A percentile compares a stretch with the other conserved stretches of the same genome.
These are phyloP conservation scores for Poecile montanus DNA, from an alignment of 2,797 vertebrate genomes.

Conservation along the genomic window DNA sequence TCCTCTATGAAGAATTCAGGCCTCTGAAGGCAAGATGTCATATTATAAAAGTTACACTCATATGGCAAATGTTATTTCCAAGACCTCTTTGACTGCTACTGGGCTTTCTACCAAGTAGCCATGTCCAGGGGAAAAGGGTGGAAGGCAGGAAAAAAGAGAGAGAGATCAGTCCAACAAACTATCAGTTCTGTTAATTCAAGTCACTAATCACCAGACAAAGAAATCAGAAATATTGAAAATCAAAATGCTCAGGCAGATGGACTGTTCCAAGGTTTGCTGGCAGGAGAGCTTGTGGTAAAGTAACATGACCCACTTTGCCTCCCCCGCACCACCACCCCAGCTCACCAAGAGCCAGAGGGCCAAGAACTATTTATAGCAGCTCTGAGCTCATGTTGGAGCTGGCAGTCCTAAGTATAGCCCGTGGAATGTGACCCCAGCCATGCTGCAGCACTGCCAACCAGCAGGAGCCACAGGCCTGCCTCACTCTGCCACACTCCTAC, in stretches of 20 bases:
- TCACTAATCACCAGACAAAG: neutral
- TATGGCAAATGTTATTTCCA: neutral
- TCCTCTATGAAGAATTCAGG: neutral
- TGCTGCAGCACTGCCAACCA: neutral
- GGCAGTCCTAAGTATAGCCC: conserved; percentile 73
- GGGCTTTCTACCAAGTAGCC: neutral
- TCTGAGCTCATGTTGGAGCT: conserved; percentile 61
- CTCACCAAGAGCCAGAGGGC: conserved; percentile 40
- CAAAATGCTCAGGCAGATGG: neutral
- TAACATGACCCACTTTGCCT: conserved; percentile 43
- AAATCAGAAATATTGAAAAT: conserved; percentile 1
- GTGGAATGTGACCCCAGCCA: conserved; percentile 48
- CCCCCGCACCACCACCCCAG: neutral
- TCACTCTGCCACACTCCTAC: neutral
- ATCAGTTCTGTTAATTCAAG: neutral
- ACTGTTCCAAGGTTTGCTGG: conserved; percentile 12
- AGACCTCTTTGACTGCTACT: neutral
- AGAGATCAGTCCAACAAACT: neutral
- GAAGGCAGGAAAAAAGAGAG: neutral
- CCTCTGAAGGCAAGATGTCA: neutral
- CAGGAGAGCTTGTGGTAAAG: conserved; percentile 28
- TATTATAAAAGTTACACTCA: neutral
- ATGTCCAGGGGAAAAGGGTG: neutral
- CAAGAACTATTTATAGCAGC: conserved; percentile 62
- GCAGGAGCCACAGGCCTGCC: neutral